These are phyloP conservation scores for Alouatta palliata DNA, from an alignment of 2,113 vertebrate genomes.

Conservation along the genomic window DNA sequence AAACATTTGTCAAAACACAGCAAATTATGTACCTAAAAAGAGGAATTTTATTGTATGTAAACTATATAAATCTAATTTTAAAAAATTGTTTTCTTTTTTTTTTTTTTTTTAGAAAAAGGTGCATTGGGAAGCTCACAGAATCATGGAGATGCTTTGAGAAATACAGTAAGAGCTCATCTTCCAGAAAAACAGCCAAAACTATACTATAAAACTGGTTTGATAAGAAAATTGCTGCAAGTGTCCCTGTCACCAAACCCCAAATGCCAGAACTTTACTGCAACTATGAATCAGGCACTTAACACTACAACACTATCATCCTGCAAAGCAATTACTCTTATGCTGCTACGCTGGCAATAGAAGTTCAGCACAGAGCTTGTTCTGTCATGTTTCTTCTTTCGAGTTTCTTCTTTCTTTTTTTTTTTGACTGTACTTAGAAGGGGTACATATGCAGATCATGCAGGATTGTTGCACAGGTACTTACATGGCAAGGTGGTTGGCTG, in stretches of 20 bases:
- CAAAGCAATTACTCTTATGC: not conserved
- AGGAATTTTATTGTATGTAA: not conserved
- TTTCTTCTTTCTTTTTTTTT: too few species aligned
- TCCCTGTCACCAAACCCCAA: not conserved
- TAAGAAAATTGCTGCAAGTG: not conserved
- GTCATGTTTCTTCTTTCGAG: not conserved
- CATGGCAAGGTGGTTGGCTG: too few species aligned
- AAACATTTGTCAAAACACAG: not conserved
- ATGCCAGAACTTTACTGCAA: not conserved
- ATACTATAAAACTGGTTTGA: not conserved
- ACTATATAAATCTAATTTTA: not conserved
- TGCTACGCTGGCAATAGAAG: not conserved
- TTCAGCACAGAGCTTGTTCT: not conserved
- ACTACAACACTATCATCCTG: not conserved
- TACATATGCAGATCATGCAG: too few species aligned
- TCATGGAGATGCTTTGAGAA: not conserved
- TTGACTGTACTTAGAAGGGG: too few species aligned
- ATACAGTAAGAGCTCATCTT: not conserved
- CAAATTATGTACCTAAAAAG: not conserved
- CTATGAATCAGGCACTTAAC: not conserved
- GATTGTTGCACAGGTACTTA: too few species aligned
- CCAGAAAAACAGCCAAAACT: not conserved
- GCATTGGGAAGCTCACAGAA: not conserved
- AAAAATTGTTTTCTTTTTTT: too few species aligned
- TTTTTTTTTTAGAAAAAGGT: not conserved